Evolutionary conservation across 64 coral and sea anemone species (phyloP).

Genomic region (Montipora capricornis): DNA sequence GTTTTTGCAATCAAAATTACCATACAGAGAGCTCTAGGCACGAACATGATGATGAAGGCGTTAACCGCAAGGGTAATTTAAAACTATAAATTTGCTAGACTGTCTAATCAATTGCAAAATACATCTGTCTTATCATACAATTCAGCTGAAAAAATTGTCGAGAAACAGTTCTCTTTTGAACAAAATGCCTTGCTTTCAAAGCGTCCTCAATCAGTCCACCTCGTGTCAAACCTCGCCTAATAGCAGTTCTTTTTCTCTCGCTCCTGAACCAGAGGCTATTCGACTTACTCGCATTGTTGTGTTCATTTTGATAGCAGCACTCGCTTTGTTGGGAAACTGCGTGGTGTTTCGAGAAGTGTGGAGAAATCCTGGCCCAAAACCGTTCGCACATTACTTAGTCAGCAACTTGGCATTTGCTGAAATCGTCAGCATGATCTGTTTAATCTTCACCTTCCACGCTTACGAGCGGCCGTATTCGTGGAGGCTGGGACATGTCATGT

Average conservation of each 20-base stretch:
- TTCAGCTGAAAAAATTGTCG: no score
- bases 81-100: no score
- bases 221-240: neutral
- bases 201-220: neutral
- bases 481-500: constrained; percentile 82
- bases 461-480: constrained; percentile 71
- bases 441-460: constrained; percentile 49
- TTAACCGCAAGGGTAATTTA: no score
- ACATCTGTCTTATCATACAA: no score
- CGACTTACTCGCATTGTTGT: constrained; percentile 20
- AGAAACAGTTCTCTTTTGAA: neutral
- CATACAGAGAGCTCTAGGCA: neutral
- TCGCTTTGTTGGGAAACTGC: constrained; percentile 56
- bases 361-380: constrained; percentile 35
- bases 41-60: no score
- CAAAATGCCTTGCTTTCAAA: neutral
- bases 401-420: constrained; percentile 83
- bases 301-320: constrained; percentile 29
- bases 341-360: constrained; percentile 55
- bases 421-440: constrained; percentile 55
- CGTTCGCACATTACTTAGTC: constrained; percentile 65
- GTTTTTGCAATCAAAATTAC: neutral
- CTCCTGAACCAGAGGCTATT: constrained; percentile 25
- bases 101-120: neutral
- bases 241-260: neutral